These are phyloP conservation scores for Lineus longissimus DNA, from an alignment of 1,140 invertebrate species.

Conservation along the genomic window DNA sequence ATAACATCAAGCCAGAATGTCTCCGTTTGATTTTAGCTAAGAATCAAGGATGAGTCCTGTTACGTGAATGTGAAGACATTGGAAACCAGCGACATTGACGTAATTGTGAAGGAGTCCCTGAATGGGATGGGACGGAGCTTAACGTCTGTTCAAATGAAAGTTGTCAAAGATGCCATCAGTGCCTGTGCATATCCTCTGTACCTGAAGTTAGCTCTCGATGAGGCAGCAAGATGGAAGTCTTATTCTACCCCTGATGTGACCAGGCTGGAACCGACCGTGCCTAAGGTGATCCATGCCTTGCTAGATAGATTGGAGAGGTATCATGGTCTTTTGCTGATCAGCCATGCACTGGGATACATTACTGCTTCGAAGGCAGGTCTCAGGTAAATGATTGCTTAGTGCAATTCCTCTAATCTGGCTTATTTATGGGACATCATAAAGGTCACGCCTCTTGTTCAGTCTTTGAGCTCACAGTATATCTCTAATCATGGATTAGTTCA, in stretches of 20 bases:
- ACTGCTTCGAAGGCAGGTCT: constrained; percentile 82
- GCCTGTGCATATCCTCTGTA: neutral
- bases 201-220: neutral
- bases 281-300: constrained; percentile 93
- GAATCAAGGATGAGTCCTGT: no score
- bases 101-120: neutral
- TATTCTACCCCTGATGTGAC: neutral
- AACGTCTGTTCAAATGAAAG: neutral
- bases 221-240: neutral
- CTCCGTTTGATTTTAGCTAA: no score
- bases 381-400: constrained; percentile 92
- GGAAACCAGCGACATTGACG: no score
- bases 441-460: no score
- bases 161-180: neutral
- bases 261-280: constrained; percentile 68
- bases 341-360: constrained; percentile 89
- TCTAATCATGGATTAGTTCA: no score
- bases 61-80: no score
- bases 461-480: no score
- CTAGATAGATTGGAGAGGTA: constrained; percentile 87
- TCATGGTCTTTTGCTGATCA: constrained; percentile 86
- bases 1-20: no score
- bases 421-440: no score
- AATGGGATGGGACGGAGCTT: neutral
- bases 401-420: no score